Evolutionary conservation across 2,888 invertebrate species (phyloP).

Genomic region (Athalia rosae): DNA sequence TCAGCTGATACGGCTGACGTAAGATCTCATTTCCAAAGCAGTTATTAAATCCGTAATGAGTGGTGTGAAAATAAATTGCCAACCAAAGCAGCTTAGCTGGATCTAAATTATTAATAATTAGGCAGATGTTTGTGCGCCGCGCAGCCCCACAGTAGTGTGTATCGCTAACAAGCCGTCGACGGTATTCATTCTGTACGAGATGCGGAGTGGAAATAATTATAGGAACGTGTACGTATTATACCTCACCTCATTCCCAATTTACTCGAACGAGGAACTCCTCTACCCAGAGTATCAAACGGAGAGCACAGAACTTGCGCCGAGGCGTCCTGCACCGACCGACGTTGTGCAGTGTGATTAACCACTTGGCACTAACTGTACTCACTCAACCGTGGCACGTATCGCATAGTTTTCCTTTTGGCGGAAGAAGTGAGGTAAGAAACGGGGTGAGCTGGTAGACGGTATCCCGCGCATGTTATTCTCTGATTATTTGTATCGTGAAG

Average conservation of each 20-base stretch:
- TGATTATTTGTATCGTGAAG: background rate
- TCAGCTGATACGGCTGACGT: background rate
- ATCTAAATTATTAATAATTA: slow-evolving; percentile 38
- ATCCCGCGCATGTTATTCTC: background rate
- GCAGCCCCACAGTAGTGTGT: background rate
- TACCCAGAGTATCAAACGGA: too few species aligned
- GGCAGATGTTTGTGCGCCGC: slow-evolving; percentile 29
- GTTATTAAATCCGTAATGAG: background rate
- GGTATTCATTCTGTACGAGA: slow-evolving; percentile 56
- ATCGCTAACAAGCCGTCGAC: slow-evolving; percentile 63
- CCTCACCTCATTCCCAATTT: slow-evolving; percentile 2
- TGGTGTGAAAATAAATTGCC: slow-evolving; percentile 9
- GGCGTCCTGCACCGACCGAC: background rate
- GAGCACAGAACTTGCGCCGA: background rate
- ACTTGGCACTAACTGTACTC: slow-evolving; percentile 64
- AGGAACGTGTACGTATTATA: slow-evolving; percentile 48
- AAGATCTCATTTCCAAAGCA: background rate
- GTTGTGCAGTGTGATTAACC: slow-evolving; percentile 66
- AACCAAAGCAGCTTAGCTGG: slow-evolving; percentile 18
- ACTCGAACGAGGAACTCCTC: background rate
- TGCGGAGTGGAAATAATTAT: slow-evolving; percentile 69
- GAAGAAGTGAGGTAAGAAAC: background rate
- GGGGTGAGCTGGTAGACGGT: background rate
- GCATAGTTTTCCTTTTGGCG: background rate
- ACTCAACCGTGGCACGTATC: background rate